Evolutionary conservation across 2,113 vertebrate species (phyloP).

Genomic region (Leucosticte australis): DNA sequence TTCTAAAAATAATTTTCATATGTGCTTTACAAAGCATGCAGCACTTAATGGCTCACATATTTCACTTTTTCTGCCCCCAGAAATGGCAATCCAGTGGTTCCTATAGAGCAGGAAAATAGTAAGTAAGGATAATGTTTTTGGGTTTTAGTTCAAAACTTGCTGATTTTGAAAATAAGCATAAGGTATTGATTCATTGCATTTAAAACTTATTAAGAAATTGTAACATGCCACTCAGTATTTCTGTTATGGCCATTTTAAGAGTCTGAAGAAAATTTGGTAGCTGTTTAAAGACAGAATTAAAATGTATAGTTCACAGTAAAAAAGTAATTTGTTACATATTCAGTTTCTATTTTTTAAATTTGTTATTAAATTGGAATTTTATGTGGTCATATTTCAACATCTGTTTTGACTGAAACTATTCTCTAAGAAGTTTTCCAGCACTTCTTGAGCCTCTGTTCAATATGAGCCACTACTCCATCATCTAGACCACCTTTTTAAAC

Average conservation of each 20-base stretch:
- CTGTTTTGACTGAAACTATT: not conserved
- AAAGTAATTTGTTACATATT: not conserved
- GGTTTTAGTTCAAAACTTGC: not conserved
- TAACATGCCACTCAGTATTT: not conserved
- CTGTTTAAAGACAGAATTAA: not conserved
- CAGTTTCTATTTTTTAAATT: not conserved
- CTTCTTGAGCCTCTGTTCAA: not conserved
- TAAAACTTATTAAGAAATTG: not conserved
- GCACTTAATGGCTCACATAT: constrained; percentile 8
- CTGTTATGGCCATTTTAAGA: not conserved
- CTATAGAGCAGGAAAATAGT: constrained; percentile 83
- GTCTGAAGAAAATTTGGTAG: not conserved
- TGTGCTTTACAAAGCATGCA: constrained; percentile 21
- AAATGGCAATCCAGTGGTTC: constrained; percentile 82
- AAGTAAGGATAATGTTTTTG: constrained; percentile 50
- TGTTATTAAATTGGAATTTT: not conserved
- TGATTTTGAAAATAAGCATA: not conserved
- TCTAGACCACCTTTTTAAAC: not conserved
- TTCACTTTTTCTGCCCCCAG: constrained; percentile 72
- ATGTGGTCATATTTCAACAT: not conserved
- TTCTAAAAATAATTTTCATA: not conserved
- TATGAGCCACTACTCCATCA: not conserved
- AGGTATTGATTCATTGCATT: not conserved
- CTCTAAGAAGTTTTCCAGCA: not conserved
- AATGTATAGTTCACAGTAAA: not conserved